phyloP scores from a whole-genome alignment of 2,113 vertebrate genomes.

The Gallinago jamesoni region DNA sequence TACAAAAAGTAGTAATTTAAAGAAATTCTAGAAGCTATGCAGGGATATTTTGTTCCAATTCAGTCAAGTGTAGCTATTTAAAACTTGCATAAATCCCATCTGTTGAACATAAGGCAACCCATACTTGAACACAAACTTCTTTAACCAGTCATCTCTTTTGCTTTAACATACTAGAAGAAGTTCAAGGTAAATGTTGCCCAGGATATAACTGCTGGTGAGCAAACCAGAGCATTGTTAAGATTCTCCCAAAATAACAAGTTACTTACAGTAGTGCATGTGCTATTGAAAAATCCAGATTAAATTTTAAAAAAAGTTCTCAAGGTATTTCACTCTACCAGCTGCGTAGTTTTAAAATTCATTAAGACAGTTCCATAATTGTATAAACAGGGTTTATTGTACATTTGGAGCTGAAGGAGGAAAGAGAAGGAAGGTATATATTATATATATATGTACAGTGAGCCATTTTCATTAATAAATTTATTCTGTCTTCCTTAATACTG shows the following conservation, averaged over 20 bases:
- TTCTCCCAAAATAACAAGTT: neutral
- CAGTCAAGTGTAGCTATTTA: neutral
- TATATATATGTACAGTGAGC: slow-evolving; percentile 73
- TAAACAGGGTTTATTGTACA: slow-evolving; percentile 76
- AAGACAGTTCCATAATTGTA: slow-evolving; percentile 60
- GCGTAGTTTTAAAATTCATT: slow-evolving; percentile 42
- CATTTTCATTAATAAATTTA: slow-evolving; percentile 68
- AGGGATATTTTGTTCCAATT: neutral
- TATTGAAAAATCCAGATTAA: slow-evolving; percentile 6
- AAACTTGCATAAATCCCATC: neutral
- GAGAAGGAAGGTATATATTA: slow-evolving; percentile 63
- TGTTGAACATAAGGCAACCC: neutral
- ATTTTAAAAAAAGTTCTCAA: neutral
- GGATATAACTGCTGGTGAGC: neutral
- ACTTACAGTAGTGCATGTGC: neutral
- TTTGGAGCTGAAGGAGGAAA: slow-evolving; percentile 54
- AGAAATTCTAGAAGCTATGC: neutral
- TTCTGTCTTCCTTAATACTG: slow-evolving; percentile 75
- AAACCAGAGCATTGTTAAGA: neutral
- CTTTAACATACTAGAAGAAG: neutral
- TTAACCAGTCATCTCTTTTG: neutral
- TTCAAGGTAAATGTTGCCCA: neutral
- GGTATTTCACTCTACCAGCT: slow-evolving; percentile 11
- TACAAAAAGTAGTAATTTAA: slow-evolving; percentile 26
- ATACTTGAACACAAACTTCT: neutral